Conservation (phyloP, 1,140 invertebrate genomes). For the Lasioglossum albipes region DNA sequence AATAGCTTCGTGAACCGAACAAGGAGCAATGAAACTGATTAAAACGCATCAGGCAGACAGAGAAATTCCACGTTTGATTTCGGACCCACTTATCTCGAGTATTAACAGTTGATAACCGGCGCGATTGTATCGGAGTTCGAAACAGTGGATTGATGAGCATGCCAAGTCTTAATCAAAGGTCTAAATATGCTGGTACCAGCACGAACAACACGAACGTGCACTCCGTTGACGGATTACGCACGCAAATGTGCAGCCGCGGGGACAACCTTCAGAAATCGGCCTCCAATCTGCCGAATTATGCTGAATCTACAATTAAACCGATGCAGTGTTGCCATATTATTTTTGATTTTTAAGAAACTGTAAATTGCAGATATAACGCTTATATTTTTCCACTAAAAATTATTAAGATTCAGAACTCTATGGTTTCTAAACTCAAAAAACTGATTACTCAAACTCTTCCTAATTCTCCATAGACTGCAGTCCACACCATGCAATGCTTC, state of each 20-base stretch:
- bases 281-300: constrained; percentile 27
- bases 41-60: constrained; percentile 33
- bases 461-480: too few species aligned
- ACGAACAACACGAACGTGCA: constrained; percentile 9
- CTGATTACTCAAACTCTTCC: too few species aligned
- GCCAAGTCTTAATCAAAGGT: constrained; percentile 53
- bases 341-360: too few species aligned
- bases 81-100: constrained; percentile 38
- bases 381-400: too few species aligned
- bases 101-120: constrained; percentile 56
- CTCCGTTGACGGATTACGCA: constrained; percentile 19
- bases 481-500: too few species aligned
- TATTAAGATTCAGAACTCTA: too few species aligned
- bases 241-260: constrained; percentile 35
- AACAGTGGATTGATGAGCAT: constrained; percentile 48
- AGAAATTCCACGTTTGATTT: constrained; percentile 31
- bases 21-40: constrained; percentile 41
- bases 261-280: constrained; percentile 39
- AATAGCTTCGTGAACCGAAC: not conserved
- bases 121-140: constrained; percentile 39
- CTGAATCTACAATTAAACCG: not conserved
- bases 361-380: too few species aligned
- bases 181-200: constrained; percentile 63
- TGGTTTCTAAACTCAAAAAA: too few species aligned
- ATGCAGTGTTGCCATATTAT: not conserved